Evolutionary conservation across 1,140 invertebrate genomes (phyloP).

Genomic region (honey bee (Apis mellifera)): DNA sequence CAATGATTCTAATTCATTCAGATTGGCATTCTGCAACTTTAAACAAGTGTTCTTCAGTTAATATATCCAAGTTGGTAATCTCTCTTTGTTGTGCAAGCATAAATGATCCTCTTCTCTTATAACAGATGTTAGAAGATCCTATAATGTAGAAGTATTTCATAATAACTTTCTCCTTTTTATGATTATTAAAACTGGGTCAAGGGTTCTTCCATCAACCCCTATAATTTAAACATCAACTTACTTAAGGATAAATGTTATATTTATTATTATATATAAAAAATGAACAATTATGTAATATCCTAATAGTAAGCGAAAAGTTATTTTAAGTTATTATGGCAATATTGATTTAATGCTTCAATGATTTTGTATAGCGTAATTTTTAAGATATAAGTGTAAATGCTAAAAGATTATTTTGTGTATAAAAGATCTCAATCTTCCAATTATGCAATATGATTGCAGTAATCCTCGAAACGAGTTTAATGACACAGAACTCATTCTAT

Average conservation of each 20-base stretch:
- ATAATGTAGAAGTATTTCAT: neutral
- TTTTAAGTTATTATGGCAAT: neutral
- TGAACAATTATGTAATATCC: neutral
- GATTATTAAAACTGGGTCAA: too few relatives aligned
- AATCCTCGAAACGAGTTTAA: conserved; percentile 8
- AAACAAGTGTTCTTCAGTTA: too few relatives aligned
- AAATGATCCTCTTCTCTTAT: too few relatives aligned
- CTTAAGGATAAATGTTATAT: too few relatives aligned
- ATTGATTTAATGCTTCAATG: neutral
- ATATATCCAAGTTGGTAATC: neutral
- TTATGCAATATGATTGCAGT: conserved; percentile 8
- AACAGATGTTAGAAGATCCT: too few relatives aligned
- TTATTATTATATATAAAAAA: too few relatives aligned
- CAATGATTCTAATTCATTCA: too few relatives aligned
- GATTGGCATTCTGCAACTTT: too few relatives aligned
- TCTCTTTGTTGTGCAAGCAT: too few relatives aligned
- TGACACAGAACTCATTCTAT: neutral
- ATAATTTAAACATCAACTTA: too few relatives aligned
- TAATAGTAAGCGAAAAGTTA: neutral
- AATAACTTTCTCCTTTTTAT: neutral
- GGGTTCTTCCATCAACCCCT: too few relatives aligned
- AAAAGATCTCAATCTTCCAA: neutral
- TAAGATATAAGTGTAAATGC: neutral
- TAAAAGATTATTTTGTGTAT: neutral
- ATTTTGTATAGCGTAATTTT: neutral